These are phyloP conservation scores for Loris lydekkerianus DNA, from an alignment of 2,797 vertebrate species.

Conservation along the genomic window DNA sequence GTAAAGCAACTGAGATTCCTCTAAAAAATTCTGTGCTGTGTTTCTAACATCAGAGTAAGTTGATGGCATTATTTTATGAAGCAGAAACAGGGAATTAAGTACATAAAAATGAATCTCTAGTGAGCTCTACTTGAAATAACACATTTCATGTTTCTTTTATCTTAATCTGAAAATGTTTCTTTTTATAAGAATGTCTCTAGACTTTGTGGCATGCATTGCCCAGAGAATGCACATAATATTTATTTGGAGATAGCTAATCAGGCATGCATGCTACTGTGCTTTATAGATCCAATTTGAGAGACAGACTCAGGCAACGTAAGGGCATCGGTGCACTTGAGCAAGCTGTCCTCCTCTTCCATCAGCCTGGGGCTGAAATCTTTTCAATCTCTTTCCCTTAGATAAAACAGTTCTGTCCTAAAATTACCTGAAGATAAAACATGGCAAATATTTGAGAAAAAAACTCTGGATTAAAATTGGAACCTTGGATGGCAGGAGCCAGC, in stretches of 20 bases:
- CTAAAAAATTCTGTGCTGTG: background rate
- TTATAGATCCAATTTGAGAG: constrained; percentile 21
- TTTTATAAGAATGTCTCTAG: background rate
- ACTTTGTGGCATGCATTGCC: background rate
- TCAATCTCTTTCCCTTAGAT: background rate
- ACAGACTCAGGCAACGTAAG: background rate
- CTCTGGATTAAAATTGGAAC: background rate
- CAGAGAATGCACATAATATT: background rate
- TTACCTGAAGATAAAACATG: background rate
- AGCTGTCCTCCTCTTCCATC: background rate
- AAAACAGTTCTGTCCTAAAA: constrained; percentile 9
- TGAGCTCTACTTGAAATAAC: constrained; percentile 39
- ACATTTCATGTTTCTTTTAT: constrained; percentile 2
- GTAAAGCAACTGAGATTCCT: constrained; percentile 42
- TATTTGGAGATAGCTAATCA: background rate
- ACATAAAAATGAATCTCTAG: background rate
- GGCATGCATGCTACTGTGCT: background rate
- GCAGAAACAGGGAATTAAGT: background rate
- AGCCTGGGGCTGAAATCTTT: background rate
- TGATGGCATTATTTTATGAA: background rate
- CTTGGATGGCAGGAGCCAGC: background rate
- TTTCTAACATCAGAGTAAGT: background rate
- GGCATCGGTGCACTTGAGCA: background rate
- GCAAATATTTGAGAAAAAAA: background rate
- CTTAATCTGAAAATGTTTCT: constrained; percentile 41